Base-by-base conservation (phyloP, 2,888 invertebrate species). In the Bedellia somnulentella region DNA sequence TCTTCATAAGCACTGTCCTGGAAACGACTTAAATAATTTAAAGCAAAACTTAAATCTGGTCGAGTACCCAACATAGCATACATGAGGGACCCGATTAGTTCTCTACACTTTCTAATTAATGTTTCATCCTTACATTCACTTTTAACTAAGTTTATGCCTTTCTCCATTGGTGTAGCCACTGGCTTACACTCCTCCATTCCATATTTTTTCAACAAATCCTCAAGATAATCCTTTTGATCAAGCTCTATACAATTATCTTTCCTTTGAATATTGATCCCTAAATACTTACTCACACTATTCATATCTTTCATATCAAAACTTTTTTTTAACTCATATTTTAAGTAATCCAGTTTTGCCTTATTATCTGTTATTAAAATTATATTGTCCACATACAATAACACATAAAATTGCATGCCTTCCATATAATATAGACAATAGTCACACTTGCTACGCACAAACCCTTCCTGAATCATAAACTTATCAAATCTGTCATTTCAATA, bases 231-330 rank as follows among this genome's bases (percentile, higher is more conserved):
- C 40, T 29, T 39, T 39, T 18, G 37, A 32, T 9, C 37, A 38
- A 32, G 41, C 41, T 3, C 28, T 2, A 15, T 45, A 43, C 43
- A 38, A 44, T 8, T 46, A 41, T 4, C 14, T 35, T 41, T 23
- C 40, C 35, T 14, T 38, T 40, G 17, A 37, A 36, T 21, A 31
- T 35, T 12, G 33, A 32, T 12, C 29, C 34, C 11, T 33, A 35
- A 11, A 36, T 36, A 16, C 35, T 33, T 23, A 5, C 3, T 30
- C 24, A 36, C 18, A 15, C 9, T 5, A 5, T 13, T 27, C 27
- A 15, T 8, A 9, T 1, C 15, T 6, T 31, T 18, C 4, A 31
- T 31, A 25, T 24, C 31, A 31, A 14, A 31, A 5, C 6, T 24
- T 10, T 5, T 24, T 10, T 24, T 24, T 5, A 24, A 24, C 6